A percentile compares a stretch with the other conserved stretches of the same genome.
Conservation (phyloP, 2,113 vertebrate species). For the Potamarius usumacintae region DNA sequence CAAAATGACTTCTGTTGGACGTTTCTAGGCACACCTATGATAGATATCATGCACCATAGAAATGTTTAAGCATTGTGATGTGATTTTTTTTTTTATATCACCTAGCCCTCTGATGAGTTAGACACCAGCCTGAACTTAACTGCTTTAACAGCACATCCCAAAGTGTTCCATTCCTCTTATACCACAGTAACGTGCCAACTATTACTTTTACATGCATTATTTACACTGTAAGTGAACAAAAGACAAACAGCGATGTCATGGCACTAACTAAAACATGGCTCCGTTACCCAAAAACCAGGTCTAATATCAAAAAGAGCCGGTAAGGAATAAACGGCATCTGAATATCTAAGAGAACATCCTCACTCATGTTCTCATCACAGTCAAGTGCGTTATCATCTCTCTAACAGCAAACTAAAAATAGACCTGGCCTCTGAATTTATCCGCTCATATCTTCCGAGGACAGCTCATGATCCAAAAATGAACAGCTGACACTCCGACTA, state of each 20-base stretch:
- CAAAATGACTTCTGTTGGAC: not conserved
- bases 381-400: conserved; percentile 9
- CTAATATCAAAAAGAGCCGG: not conserved
- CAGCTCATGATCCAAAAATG: conserved; percentile 70
- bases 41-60: not conserved
- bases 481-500: conserved; percentile 64
- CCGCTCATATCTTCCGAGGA: conserved; percentile 52
- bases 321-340: not conserved
- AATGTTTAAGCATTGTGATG: too few relatives aligned
- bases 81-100: not conserved
- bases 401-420: conserved; percentile 56
- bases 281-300: not conserved
- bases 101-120: not conserved
- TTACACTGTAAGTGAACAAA: not conserved
- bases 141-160: not conserved
- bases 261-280: not conserved
- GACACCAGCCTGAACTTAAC: not conserved
- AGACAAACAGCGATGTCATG: not conserved
- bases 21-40: not conserved
- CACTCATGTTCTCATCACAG: not conserved
- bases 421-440: conserved; percentile 49
- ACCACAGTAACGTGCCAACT: too few relatives aligned
- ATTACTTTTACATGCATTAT: too few relatives aligned
- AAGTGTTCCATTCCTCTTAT: not conserved
- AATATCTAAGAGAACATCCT: not conserved